These are phyloP conservation scores for Oceanodroma leucorhoa DNA, from an alignment of 2,797 vertebrate species.

Conservation along the genomic window DNA sequence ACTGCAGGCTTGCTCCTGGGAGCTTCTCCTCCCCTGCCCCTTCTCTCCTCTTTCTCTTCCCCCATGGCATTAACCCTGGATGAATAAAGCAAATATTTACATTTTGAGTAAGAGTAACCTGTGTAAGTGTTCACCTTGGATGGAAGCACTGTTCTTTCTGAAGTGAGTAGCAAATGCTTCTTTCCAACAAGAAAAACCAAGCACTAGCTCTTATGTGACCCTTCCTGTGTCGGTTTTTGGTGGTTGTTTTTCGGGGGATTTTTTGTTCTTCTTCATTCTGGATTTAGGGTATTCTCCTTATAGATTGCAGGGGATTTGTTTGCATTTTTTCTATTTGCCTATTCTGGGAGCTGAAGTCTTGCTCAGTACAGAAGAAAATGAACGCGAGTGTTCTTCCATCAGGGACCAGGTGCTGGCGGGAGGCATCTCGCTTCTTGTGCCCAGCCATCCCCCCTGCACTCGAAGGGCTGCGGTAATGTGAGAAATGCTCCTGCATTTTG, in stretches of 20 bases:
- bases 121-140: neutral
- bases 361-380: neutral
- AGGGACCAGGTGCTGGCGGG: neutral
- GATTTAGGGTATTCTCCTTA: neutral
- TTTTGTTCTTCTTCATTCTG: neutral
- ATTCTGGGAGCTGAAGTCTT: neutral
- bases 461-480: neutral
- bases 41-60: neutral
- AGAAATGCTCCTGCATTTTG: neutral
- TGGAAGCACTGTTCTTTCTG: neutral
- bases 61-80: rapidly evolving
- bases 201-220: neutral
- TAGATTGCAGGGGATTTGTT: neutral
- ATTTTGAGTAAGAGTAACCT: neutral
- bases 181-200: neutral
- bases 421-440: neutral
- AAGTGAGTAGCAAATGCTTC: neutral
- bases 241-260: neutral
- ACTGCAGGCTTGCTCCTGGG: neutral
- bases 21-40: neutral
- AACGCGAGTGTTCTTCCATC: neutral
- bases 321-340: neutral
- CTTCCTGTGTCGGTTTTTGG: neutral
- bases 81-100: neutral
- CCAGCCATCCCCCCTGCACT: neutral